Percentiles rank a stretch among this genome's conserved stretches.
phyloP scores from a whole-genome alignment of 2,888 invertebrate species.

The Eristalinus sepulchralis region DNA sequence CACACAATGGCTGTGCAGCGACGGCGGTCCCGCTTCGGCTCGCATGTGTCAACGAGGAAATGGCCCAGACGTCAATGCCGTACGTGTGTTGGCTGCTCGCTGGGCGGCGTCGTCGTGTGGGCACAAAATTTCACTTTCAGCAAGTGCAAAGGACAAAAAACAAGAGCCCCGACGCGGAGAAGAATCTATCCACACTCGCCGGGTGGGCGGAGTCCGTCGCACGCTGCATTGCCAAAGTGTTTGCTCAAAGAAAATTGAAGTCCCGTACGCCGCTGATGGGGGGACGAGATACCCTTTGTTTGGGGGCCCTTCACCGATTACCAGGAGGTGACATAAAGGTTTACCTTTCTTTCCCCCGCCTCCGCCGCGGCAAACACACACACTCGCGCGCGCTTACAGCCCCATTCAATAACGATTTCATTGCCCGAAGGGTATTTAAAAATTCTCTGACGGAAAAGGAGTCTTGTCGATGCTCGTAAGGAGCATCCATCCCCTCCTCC shows the following conservation, averaged over 20 bases:
- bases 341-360: not conserved
- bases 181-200: constrained; percentile 25
- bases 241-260: constrained; percentile 65
- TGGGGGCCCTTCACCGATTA: constrained; percentile 44
- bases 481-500: not conserved
- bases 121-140: constrained; percentile 63
- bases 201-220: not conserved
- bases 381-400: not conserved
- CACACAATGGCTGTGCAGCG: constrained; percentile 12
- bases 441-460: constrained; percentile 47
- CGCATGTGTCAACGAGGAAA: constrained; percentile 65
- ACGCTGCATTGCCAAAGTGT: constrained; percentile 21
- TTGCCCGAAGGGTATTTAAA: constrained; percentile 70
- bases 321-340: constrained; percentile 46
- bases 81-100: constrained; percentile 54
- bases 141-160: constrained; percentile 4
- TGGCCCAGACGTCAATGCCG: constrained; percentile 58
- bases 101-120: constrained; percentile 15
- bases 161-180: not conserved
- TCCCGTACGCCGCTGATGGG: constrained; percentile 8
- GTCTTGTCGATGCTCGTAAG: not conserved
- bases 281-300: constrained; percentile 46
- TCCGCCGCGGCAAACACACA: not conserved
- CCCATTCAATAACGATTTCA: constrained; percentile 66
- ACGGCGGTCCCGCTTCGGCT: constrained; percentile 1